Percentiles rank a stretch among this genome's conserved stretches.
phyloP scores from a whole-genome alignment of 2,888 invertebrate genomes.

The Neria commutata region DNA sequence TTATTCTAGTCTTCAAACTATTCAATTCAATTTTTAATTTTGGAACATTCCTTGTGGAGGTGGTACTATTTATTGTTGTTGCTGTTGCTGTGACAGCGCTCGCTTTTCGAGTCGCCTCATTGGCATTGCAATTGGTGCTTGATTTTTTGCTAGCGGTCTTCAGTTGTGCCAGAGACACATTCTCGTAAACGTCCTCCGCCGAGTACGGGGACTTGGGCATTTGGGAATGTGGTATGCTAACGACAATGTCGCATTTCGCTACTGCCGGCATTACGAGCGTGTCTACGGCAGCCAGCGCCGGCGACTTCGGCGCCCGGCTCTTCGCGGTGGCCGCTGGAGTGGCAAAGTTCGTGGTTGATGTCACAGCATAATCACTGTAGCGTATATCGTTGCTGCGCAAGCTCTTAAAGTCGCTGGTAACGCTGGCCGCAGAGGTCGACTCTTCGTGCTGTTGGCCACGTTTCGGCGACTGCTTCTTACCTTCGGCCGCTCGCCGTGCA shows the following conservation, averaged over 20 bases:
- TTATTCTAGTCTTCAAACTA: conserved; percentile 53
- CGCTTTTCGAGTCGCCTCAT: too few relatives aligned
- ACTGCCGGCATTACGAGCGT: neutral
- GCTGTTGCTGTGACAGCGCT: neutral
- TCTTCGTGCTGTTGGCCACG: conserved; percentile 32
- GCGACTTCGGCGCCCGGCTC: too few relatives aligned
- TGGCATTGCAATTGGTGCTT: conserved; percentile 20
- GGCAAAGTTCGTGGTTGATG: conserved; percentile 32
- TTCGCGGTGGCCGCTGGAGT: conserved; percentile 25
- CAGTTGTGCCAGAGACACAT: conserved; percentile 46
- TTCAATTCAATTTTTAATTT: conserved; percentile 57
- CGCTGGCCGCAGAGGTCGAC: conserved; percentile 33
- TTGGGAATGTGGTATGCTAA: conserved; percentile 59
- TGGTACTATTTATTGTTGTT: conserved; percentile 7
- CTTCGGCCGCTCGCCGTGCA: conserved; percentile 37
- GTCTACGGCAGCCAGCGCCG: neutral
- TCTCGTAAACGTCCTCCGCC: conserved; percentile 52
- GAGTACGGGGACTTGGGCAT: conserved; percentile 44
- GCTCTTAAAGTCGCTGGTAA: conserved; percentile 57
- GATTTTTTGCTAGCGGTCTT: conserved; percentile 58
- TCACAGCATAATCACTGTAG: conserved; percentile 51
- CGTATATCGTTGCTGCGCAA: conserved; percentile 60
- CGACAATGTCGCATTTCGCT: conserved; percentile 53
- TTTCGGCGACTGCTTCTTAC: conserved; percentile 40
- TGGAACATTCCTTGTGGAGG: conserved; percentile 44